Conservation (phyloP, 2,797 vertebrate species). For the Falco novaeseelandiae region DNA sequence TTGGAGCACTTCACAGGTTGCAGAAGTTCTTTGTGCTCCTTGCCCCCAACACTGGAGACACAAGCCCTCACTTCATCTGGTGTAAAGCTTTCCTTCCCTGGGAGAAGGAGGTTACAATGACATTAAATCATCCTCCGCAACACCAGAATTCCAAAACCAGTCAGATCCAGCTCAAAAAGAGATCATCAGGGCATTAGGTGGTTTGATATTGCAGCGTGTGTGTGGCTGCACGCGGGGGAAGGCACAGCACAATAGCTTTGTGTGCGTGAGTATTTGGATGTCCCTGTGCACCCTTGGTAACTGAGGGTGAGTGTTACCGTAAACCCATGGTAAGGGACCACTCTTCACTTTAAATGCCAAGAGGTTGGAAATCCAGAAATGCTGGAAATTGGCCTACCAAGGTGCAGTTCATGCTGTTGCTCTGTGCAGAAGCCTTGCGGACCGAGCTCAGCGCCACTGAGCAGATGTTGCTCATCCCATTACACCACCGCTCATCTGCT, state of each 20-base stretch:
- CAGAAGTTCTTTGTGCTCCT: not conserved
- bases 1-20: not conserved
- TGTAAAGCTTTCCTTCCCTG: not conserved
- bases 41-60: not conserved
- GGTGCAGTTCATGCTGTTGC: not conserved
- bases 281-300: not conserved
- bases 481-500: not conserved
- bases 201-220: accelerated
- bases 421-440: not conserved
- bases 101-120: not conserved
- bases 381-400: not conserved
- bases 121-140: not conserved
- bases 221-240: not conserved
- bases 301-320: accelerated
- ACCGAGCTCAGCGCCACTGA: accelerated
- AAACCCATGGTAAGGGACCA: accelerated
- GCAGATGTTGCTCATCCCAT: not conserved
- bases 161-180: not conserved
- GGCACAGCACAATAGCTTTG: accelerated
- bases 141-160: not conserved
- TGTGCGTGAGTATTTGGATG: accelerated
- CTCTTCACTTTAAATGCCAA: not conserved
- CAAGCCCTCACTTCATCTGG: not conserved
- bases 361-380: not conserved
- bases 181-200: accelerated